Base-by-base conservation (phyloP, 2,888 invertebrate species). In the Folsomia manolachei region DNA sequence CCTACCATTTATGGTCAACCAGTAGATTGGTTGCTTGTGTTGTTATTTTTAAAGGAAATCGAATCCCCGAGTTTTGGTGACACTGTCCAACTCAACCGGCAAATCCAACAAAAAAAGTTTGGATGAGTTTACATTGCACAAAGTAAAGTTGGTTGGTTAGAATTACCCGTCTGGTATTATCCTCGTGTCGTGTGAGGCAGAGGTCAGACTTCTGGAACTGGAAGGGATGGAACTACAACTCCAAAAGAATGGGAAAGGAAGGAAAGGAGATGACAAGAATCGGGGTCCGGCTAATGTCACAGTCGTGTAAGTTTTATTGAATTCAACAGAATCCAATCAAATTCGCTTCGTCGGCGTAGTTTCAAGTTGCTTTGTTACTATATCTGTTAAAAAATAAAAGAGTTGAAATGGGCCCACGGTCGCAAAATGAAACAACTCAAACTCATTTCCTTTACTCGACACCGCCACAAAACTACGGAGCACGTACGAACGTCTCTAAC, bases 301-400 rank as follows among this genome's bases (percentile, higher is more conserved):
- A 56, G 21, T 19, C 56, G 7, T 25, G 65, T 66, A 66, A 19
- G 23, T 66, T 66, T 66, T 52, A 66, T 66, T 66, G 65, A 52
- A 66, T 66, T 66, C 65, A 25, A 19, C 23, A 23, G 52, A 52
- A 66, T 66, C 52, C 65, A 66, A 66, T 66, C 63, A 63, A 63
- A 63, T 63, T 21, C 25, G 27, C n/a, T 9, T 14, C 14, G 62
- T 14, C 19, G 24, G 18, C 21, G 24, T 23, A 25, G 62, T 24
- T 21, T 14, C 23, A 62, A 62, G 23, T 62, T 62, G 62, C 2
- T 23, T 7, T 62, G 23, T n/a, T 60, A 60, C 60, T 60, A n/a
- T n/a, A 51, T 14, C 39, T 60, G 9, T 60, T 9, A 23, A 21
- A 25, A 62, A 62, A 62, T 62, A 62, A 62, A 62, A 62, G 62